Base-by-base conservation (phyloP, 2,888 invertebrate genomes). In the Cataglyphis livida region DNA sequence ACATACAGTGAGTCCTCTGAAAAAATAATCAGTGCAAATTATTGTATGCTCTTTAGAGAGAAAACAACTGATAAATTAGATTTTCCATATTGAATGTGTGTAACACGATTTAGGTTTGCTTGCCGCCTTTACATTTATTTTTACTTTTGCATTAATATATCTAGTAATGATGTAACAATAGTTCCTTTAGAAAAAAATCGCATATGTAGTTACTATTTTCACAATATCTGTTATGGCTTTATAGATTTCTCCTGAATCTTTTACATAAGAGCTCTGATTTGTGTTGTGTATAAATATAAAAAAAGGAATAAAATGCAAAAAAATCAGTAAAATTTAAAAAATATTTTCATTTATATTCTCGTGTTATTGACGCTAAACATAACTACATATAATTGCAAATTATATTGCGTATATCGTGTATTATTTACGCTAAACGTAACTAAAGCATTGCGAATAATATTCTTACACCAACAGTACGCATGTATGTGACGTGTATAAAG, bases 21-120 rank as follows among this genome's bases (percentile, higher is more conserved):
- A 44, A 21, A 54, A 28, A 41, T 62, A 64, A 6, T 10, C 10
- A n/a, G 59, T 38, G 35, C 68, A 59, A 35, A 70, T 79, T 59
- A 78, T 59, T 79, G 44, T 48, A 70, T 2, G 68, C 10, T 44
- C 10, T 32, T 78, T 78, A 78, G 44, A 66, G n/a, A 79, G 28
- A 70, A 35, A 70, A 2, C 15, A 35, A 59, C 3, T 70, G 21
- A 35, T 65, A 65, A 28, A 35, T 59, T 70, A 68, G 25, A 35
- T 44, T 59, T 68, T 61, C 12, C 10, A 25, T 35, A 41, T 61
- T 79, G 21, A 57, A 78, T 57, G 66, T 57, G 66, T 57, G 57
- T 48, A 68, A 68, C 41, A 68, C 9, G 1, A 57, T 78, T 59
- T 78, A 68, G 21, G 3, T 70, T 48, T 79, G 78, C 35, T 48